Percentiles rank a stretch among this genome's conserved stretches.
phyloP scores from a whole-genome alignment of 2,888 invertebrate genomes.

The Erebia palarica region DNA sequence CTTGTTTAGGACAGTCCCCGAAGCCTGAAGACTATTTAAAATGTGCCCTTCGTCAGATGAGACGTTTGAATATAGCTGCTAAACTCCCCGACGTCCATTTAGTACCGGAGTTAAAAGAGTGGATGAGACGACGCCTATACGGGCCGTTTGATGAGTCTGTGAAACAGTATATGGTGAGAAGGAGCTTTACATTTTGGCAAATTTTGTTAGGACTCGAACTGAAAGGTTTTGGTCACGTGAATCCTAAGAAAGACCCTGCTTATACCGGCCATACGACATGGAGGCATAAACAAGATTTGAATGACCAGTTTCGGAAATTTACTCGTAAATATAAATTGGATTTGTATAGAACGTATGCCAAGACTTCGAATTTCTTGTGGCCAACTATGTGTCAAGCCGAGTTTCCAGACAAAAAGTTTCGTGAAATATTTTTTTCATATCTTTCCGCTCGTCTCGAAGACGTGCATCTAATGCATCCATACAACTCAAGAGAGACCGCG shows the following conservation, averaged over 20 bases:
- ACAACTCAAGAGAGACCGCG: conserved; percentile 50
- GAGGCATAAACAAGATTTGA: conserved; percentile 59
- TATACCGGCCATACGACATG: conserved; percentile 57
- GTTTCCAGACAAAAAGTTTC: conserved; percentile 69
- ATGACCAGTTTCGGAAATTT: conserved; percentile 56
- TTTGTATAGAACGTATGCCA: conserved; percentile 58
- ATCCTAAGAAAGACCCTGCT: conserved; percentile 49
- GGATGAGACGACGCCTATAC: conserved; percentile 69
- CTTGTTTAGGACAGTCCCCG: conserved; percentile 60
- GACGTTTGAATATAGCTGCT: conserved; percentile 62
- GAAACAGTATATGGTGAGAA: conserved; percentile 49
- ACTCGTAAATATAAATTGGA: conserved; percentile 54
- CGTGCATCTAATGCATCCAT: conserved; percentile 63
- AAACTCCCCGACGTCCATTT: conserved; percentile 66
- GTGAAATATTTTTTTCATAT: conserved; percentile 73
- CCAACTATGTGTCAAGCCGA: conserved; percentile 68
- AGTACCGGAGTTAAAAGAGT: conserved; percentile 67
- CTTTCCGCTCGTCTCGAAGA: conserved; percentile 57
- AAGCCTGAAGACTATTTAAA: conserved; percentile 64
- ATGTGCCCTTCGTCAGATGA: conserved; percentile 62
- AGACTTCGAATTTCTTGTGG: conserved; percentile 65
- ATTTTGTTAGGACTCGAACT: conserved; percentile 51
- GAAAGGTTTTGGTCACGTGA: conserved; percentile 56
- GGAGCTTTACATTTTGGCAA: conserved; percentile 59
- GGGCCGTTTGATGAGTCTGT: conserved; percentile 53